Evolutionary conservation across 92 coral and sea anemone genomes (phyloP).

Genomic region (Parazoanthus atlanticus): DNA sequence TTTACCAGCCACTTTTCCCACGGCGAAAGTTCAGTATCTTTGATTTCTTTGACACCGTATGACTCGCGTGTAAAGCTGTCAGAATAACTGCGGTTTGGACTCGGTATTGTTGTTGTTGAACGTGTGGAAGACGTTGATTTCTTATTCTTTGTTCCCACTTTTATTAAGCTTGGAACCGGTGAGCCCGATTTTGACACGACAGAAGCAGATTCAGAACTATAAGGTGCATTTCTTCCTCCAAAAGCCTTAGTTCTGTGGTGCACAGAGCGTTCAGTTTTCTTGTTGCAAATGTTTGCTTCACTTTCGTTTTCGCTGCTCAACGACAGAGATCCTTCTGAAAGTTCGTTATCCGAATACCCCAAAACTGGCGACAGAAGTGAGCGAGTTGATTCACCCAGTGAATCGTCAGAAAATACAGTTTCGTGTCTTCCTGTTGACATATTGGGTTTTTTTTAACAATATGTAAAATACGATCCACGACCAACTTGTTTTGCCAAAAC

Average conservation of each 20-base stretch:
- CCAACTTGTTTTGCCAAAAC: neutral
- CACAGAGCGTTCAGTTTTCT: conserved; percentile 14
- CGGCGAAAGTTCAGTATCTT: conserved; percentile 59
- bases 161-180: neutral
- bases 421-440: conserved; percentile 29
- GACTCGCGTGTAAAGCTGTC: conserved; percentile 21
- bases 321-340: conserved; percentile 60
- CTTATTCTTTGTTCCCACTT: neutral
- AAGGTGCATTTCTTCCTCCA: neutral
- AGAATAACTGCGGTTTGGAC: conserved; percentile 8
- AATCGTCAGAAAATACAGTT: conserved; percentile 70
- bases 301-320: conserved; percentile 55
- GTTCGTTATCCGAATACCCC: conserved; percentile 40
- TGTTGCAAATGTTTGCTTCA: conserved; percentile 24
- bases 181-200: conserved; percentile 11
- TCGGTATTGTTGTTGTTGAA: neutral
- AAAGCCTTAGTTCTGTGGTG: neutral
- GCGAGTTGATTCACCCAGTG: conserved; percentile 95
- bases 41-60: conserved; percentile 21
- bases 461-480: neutral
- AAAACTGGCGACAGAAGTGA: conserved; percentile 86
- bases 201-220: conserved; percentile 5
- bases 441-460: no score
- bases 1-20: conserved; percentile 94
- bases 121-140: neutral